Conservation (phyloP, 2,888 invertebrate species). For the Drosophila conformis region DNA sequence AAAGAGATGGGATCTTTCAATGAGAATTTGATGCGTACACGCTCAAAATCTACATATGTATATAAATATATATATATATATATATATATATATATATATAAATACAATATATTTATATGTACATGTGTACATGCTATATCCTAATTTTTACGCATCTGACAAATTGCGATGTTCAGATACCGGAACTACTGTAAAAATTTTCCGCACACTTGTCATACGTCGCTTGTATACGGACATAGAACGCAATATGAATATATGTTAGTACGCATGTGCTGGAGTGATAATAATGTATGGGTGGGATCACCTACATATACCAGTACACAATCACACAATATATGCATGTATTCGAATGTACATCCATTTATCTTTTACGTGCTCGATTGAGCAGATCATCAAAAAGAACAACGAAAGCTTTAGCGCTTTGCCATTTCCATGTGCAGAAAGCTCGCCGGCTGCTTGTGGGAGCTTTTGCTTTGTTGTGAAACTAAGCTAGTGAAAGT, state of each 20-base stretch:
- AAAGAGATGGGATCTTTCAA: conserved; percentile 13
- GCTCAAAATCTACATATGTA: conserved; percentile 27
- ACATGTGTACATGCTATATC: conserved; percentile 20
- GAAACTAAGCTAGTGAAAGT: neutral
- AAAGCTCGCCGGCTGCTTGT: neutral
- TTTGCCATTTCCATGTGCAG: neutral
- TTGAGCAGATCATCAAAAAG: neutral
- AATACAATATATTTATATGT: conserved; percentile 3
- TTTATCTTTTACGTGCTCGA: conserved; percentile 4
- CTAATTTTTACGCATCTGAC: conserved; percentile 50
- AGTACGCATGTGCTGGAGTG: conserved; percentile 2
- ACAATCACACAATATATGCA: neutral
- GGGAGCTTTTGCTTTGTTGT: neutral
- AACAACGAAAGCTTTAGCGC: neutral
- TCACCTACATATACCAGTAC: conserved; percentile 5
- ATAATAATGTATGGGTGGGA: neutral
- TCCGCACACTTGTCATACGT: conserved; percentile 50
- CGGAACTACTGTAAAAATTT: conserved; percentile 52
- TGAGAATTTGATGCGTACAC: conserved; percentile 40
- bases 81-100: conserved; percentile 5
- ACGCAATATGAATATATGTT: conserved; percentile 4
- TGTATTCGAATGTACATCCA: neutral
- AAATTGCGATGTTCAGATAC: conserved; percentile 40
- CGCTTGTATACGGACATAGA: conserved; percentile 1
- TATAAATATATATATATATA: conserved; percentile 6